Base-by-base conservation (phyloP, 2,888 invertebrate genomes). In the Coleophora flavipennella region DNA sequence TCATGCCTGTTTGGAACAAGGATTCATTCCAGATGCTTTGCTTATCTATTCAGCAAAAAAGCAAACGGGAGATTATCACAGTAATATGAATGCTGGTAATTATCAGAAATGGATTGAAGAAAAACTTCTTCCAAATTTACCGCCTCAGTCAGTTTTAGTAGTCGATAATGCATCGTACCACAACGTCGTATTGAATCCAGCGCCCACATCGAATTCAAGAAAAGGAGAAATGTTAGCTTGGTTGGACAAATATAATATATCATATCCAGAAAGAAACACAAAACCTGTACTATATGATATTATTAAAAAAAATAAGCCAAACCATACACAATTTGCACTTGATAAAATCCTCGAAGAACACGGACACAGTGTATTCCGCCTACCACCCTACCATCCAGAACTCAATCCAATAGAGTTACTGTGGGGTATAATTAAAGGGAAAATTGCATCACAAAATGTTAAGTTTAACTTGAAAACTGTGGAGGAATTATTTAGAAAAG, bases 151-250 rank as follows among this genome's bases (percentile, higher is more conserved):
- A 2, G 46, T 53, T 2, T 35, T 52, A 9, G 49, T 53, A 11
- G 35, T 53, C 8, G 48, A 49, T 32, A 51, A 59, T 44, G 55
- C 53, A 8, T 36, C 55, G 2, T 58, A 56, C 42, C 54, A 59
- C 37, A 55, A 56, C 34, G 47, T 44, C 38, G 33, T 42, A 39
- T 33, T 13, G 11, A 46, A 50, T 34, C n/a, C 10, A 8, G 40
- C 43, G 13, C 50, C 51, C 3, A 46, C 37, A 1, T 42, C 50
- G 2, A 49, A 41, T 36, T 25, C 45, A 1, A 48, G 42, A 28
- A 49, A 48, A 44, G 42, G 42, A n/a, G 46, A 43, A 9, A 49
- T 52, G 48, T 40, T 46, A 25, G 10, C 26, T 2, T 54, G 50
- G 48, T 41, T 50, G 6, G 12, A 11, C 2, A 39, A 46, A 38